Evolutionary conservation across 2,888 invertebrate genomes (phyloP), one percentile per base, ranked within the genome.

Genomic region (Agrochola litura): DNA sequence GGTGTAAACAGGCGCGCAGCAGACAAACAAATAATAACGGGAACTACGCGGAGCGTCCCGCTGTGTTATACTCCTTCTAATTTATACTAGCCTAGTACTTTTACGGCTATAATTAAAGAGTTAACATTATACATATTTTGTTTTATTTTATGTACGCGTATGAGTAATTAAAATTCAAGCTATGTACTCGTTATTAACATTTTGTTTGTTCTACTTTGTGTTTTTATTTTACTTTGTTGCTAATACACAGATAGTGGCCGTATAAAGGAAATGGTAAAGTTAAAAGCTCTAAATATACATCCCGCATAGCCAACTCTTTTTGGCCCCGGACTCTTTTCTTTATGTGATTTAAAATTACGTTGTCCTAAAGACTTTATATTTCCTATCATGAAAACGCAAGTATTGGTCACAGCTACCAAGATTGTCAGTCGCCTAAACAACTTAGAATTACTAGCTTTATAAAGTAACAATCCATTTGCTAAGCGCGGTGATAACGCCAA

Each of bases 11-110:
- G 67, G 67, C 76, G 54, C 76, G 43, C 54, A 74, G 71, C 82
- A 85, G 81, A 87, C 87, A 85, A 79, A 86, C 86, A 85, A 83
- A 79, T 68, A 67, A 77, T 81, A 74, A 87, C 70, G 77, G 68
- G 63, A 82, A 79, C 78, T 83, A 77, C 64, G 58, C 54, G 8
- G 75, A 52, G 60, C 69, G 56, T 67, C 79, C 82, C 76, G 82
- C 86, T 73, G 85, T 19, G 73, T 56, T 30, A 12, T 52, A 46
- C 58, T 84, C 56, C 66, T 67, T 52, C n/a, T 85, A 84, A 84
- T 84, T 82, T 78, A 83, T 83, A 46, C 74, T 14, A 49, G 63
- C 86, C 79, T 75, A 67, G 72, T 78, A 85, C 83, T 82, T 81
- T 76, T 72, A 69, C 63, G 3, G 72, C 60, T 60, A 66, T 75